Evolutionary conservation across 2,797 vertebrate genomes (phyloP), one percentile per base, ranked within the genome.

Genomic region (Galago senegalensis): DNA sequence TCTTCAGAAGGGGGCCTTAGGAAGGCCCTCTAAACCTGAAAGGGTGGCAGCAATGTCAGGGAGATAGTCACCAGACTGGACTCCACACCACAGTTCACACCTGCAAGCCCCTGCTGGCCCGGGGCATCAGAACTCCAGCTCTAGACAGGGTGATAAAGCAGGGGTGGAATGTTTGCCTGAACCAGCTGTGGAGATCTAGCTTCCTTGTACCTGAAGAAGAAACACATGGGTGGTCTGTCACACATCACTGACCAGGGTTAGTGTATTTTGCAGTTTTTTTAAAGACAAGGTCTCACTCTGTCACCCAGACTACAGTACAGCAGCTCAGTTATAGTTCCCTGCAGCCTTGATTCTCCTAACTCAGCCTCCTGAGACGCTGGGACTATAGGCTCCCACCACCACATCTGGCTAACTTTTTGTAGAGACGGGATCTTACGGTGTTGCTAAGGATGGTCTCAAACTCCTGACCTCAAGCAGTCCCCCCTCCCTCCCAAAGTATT

Each of bases 1-100:
- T 92, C 63, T 73, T 46, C 70, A 8, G 31, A 9, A 7, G 63
- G 61, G 83, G 67, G 56, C 49, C 67, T 6, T 18, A 21, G 1
- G 7, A 49, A 65, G 31, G 23, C 67, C 23, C 1, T 18, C 23
- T 21, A 37, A 34, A 14, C 31, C 60, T 0, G 0, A 29, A 27
- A 40, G 13, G 69, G 23, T 25, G 13, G 65, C 75, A 23, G 18
- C 70, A 23, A 4, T 6, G 25, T 31, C 11, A 16, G 18, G 49
- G 40, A 12, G 67, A 18, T 20, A 0, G 3, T 69, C 20, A 13
- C 1, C 56, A 13, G 75, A 37, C 6, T 20, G 29, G 23, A 67
- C 21, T 40, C 20, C 5, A 1, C 10, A n/a, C 0, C 0, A 5
- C 7, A 7, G 34, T 17, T 25, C 4, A 23, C 18, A 12, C 43